Conservation (phyloP, 2,113 vertebrate genomes). For the Mola mola region DNA sequence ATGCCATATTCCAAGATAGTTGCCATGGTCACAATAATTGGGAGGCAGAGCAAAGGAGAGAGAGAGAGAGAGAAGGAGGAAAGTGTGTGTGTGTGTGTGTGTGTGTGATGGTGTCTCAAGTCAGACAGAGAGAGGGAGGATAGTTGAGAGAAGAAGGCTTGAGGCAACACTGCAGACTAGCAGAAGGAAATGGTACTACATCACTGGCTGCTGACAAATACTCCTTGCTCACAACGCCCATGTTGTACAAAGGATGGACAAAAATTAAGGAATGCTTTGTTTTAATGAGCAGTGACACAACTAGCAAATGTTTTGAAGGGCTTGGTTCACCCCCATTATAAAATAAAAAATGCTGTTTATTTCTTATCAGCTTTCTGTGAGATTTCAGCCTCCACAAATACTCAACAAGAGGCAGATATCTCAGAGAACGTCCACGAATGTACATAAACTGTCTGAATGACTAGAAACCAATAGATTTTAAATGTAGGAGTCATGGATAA, state of each 20-base stretch:
- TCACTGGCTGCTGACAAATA: constrained; percentile 2
- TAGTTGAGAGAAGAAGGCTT: constrained; percentile 48
- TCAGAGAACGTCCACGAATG: too few relatives aligned
- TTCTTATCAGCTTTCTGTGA: too few relatives aligned
- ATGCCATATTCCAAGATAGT: constrained; percentile 82
- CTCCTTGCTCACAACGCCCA: not conserved
- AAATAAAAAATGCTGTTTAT: too few relatives aligned
- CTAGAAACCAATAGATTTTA: too few relatives aligned
- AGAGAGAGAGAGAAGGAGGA: constrained; percentile 24
- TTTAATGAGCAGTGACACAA: too few relatives aligned
- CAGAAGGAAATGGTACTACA: constrained; percentile 61
- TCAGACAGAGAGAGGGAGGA: constrained; percentile 36
- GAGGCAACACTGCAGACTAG: constrained; percentile 67
- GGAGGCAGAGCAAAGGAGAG: constrained; percentile 58
- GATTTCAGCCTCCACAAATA: too few relatives aligned
- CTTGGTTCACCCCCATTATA: too few relatives aligned
- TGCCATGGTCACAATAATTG: constrained; percentile 85
- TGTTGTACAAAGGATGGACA: not conserved
- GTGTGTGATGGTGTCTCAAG: constrained; percentile 33
- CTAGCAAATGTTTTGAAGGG: too few relatives aligned
- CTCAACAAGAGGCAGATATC: too few relatives aligned
- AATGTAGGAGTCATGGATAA: too few relatives aligned
- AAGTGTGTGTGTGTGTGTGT: constrained; percentile 20
- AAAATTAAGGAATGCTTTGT: not conserved
- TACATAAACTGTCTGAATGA: too few relatives aligned